Evolutionary conservation across 1,140 invertebrate species (phyloP), one percentile per base, ranked within the genome.

Genomic region (Drosophila biarmipes): DNA sequence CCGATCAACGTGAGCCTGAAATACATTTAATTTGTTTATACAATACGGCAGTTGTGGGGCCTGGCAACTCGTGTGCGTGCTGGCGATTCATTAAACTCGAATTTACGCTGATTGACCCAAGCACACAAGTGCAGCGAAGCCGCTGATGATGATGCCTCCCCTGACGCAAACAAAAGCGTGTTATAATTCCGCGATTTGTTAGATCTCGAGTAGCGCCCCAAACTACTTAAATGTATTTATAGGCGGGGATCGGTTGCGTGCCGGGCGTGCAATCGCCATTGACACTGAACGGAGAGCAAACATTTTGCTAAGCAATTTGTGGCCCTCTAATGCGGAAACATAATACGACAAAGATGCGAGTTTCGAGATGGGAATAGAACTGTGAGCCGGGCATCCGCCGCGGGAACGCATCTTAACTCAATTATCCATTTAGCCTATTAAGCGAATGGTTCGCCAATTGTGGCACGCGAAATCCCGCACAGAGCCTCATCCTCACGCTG

Each of bases 381-480:
- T 42, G 43, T 40, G 35, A 38, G 38, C 17, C 51, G 19, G 48
- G n/a, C 52, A 63, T 51, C 35, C 17, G 51, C 49, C 54, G 19
- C 38, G 38, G 49, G 43, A 78, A 85, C 66, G 84, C 84, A 81
- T 84, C 84, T 80, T 84, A 89, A 74, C 84, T 84, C 84, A 89
- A 89, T 89, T 89, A 89, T 89, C 76, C 68, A 89, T 89, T 89
- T 89, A 90, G 77, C 73, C 73, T 80, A 89, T 89, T 90, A 89
- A 84, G 63, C 79, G 58, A 77, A 84, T 89, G 81, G 45, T 73
- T 71, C 73, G 76, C 79, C 78, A 89, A 89, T 84, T 89, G 73
- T 74, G 62, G 42, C 85, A 89, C 84, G 84, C 79, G 76, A 87
- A 85, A 74, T 80, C 37, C 42, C 43, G 34, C 37, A 34, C 17